Percentiles rank a stretch among this genome's conserved stretches.
Conservation (phyloP, 1,140 invertebrate species). For the Drosophila insularis region DNA sequence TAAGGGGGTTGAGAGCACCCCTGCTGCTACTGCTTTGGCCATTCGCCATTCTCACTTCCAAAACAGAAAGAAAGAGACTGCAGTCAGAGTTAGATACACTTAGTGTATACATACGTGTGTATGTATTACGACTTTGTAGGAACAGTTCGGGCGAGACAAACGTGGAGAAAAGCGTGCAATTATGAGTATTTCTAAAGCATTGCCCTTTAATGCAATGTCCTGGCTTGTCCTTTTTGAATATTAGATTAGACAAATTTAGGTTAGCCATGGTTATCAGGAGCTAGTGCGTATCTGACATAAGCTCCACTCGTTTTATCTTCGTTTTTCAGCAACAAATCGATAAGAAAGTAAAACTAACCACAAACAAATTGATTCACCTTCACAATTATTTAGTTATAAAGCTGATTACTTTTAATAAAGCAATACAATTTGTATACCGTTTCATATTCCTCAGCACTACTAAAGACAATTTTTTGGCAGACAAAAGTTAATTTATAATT, state of each 20-base stretch:
- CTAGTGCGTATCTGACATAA: not conserved
- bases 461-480: too few species aligned
- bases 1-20: constrained; percentile 48
- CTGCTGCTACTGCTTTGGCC: not conserved
- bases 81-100: constrained; percentile 19
- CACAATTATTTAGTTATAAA: too few species aligned
- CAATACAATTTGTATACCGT: too few species aligned
- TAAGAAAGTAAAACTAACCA: not conserved
- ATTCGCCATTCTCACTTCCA: constrained; percentile 8
- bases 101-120: not conserved
- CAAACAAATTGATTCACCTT: too few species aligned
- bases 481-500: too few species aligned
- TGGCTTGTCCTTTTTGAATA: constrained; percentile 65
- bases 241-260: constrained; percentile 27
- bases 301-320: too few species aligned
- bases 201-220: constrained; percentile 52
- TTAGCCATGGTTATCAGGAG: not conserved
- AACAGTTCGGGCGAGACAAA: not conserved
- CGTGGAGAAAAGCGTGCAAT: constrained; percentile 28
- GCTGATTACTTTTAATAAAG: too few species aligned
- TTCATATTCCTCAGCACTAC: too few species aligned
- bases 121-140: not conserved
- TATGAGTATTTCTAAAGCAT: constrained; percentile 53
- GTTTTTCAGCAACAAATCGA: not conserved
- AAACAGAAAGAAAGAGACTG: constrained; percentile 20